phyloP scores from a whole-genome alignment of 2,113 vertebrate genomes.

The Gallinago jamesoni region DNA sequence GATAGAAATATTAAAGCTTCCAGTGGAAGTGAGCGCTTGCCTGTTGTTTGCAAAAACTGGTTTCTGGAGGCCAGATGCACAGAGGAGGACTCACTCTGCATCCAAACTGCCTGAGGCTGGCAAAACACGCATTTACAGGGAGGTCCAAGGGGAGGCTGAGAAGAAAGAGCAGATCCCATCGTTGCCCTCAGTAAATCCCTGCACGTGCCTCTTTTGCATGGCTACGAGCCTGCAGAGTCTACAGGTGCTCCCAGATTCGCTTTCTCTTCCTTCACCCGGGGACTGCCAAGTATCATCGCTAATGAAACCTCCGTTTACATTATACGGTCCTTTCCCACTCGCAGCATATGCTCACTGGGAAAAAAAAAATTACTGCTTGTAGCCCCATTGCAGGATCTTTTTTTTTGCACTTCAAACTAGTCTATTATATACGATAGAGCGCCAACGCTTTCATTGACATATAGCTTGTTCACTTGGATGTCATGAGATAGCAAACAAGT shows the following conservation, averaged over 20 bases:
- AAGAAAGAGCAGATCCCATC: neutral
- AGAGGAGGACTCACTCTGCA: neutral
- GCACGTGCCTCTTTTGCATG: neutral
- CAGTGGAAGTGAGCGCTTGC: neutral
- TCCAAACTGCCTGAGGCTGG: neutral
- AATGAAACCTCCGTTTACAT: conserved; percentile 62
- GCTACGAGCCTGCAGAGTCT: neutral
- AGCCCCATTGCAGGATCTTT: conserved; percentile 48
- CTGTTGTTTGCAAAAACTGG: neutral
- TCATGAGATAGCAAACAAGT: conserved; percentile 66
- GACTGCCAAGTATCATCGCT: conserved; percentile 21
- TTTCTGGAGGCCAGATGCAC: neutral
- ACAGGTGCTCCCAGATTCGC: conserved; percentile 27
- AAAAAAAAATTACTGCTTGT: conserved; percentile 39
- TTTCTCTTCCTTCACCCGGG: neutral
- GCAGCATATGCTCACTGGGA: conserved; percentile 59
- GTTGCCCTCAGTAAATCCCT: neutral
- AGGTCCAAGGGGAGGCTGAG: neutral
- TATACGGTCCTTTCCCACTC: conserved; percentile 40
- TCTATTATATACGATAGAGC: conserved; percentile 56
- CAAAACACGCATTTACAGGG: neutral
- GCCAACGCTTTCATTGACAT: conserved; percentile 68
- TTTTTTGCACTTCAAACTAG: conserved; percentile 58
- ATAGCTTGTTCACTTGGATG: conserved; percentile 72
- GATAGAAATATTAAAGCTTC: neutral